These are phyloP conservation scores for Tenrec ecaudatus DNA, from an alignment of 2,113 vertebrate genomes.

Conservation along the genomic window DNA sequence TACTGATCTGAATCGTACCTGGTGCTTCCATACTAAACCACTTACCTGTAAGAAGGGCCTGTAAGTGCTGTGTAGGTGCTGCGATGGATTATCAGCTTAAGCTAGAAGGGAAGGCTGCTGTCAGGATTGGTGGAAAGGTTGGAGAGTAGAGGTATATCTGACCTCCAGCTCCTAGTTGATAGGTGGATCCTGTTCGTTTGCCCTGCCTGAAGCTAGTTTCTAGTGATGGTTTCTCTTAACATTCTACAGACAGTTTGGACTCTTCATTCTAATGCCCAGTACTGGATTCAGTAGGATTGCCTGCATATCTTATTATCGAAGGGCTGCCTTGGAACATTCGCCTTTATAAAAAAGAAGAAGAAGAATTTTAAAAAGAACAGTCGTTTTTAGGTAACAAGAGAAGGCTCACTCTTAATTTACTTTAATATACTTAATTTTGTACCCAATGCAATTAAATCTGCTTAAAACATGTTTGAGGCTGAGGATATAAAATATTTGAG, in stretches of 20 bases:
- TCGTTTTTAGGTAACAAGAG: neutral
- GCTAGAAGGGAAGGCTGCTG: neutral
- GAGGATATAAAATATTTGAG: constrained; percentile 58
- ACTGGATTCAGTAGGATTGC: neutral
- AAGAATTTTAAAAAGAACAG: neutral
- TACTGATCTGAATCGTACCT: neutral
- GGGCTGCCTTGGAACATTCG: neutral
- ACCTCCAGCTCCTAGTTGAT: neutral
- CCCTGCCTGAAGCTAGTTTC: neutral
- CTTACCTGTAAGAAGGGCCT: neutral
- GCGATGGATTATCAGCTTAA: neutral
- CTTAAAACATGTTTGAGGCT: constrained; percentile 16
- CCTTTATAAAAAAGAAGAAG: neutral
- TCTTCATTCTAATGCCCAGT: neutral
- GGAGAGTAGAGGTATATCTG: neutral
- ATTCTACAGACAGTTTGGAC: neutral
- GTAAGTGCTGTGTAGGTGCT: neutral
- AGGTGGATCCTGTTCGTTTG: neutral
- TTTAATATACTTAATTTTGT: neutral
- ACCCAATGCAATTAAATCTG: constrained; percentile 22
- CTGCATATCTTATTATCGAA: neutral
- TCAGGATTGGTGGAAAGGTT: neutral
- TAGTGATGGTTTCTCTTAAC: neutral
- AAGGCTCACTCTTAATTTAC: neutral
- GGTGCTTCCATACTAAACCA: neutral